Conservation (phyloP, 1,140 invertebrate genomes). For the Formica selysi region DNA sequence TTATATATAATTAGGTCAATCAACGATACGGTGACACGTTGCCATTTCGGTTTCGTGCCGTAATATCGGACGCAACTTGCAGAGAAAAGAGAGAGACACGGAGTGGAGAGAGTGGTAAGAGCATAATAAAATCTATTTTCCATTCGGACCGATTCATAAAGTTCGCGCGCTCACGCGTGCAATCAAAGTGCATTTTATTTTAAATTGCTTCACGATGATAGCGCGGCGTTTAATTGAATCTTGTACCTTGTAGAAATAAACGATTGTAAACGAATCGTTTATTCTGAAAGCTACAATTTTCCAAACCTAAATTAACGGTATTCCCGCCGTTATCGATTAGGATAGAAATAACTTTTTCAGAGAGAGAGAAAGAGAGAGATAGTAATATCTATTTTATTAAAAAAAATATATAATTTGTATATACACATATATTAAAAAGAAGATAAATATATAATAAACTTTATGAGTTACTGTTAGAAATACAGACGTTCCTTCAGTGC, state of each 20-base stretch:
- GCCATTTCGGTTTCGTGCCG: constrained; percentile 18
- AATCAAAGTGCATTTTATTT: constrained; percentile 20
- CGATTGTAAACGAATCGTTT: constrained; percentile 12
- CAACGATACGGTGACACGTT: constrained; percentile 9
- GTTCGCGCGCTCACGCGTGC: neutral
- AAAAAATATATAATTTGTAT: neutral
- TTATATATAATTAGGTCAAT: constrained; percentile 27
- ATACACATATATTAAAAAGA: too few species aligned
- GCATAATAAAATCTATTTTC: constrained; percentile 25
- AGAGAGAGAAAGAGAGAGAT: neutral
- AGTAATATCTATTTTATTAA: neutral
- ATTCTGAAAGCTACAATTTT: neutral
- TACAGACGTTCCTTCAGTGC: neutral
- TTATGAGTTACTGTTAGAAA: neutral
- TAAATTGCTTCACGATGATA: neutral
- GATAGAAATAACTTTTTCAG: neutral
- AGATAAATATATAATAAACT: too few species aligned
- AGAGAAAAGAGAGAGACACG: too few species aligned
- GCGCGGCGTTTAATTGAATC: constrained; percentile 33
- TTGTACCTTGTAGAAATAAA: neutral
- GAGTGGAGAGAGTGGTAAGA: too few species aligned
- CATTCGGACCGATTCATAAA: constrained; percentile 13
- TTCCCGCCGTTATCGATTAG: neutral
- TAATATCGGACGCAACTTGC: constrained; percentile 6
- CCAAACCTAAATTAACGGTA: neutral